Evolutionary conservation across 2,113 vertebrate species (phyloP), one percentile per base, ranked within the genome.

Genomic region (Leucosticte australis): DNA sequence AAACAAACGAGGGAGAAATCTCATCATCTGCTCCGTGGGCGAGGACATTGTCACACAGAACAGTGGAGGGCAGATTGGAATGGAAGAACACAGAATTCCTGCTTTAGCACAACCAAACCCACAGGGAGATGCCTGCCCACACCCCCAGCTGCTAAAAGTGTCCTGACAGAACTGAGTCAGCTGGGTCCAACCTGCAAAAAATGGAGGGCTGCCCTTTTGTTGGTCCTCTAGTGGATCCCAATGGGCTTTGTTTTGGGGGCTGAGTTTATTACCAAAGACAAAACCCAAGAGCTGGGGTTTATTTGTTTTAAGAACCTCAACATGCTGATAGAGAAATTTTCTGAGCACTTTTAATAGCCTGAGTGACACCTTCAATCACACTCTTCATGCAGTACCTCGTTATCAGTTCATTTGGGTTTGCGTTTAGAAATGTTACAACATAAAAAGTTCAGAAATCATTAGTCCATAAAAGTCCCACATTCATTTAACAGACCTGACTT

Each of bases 171-270:
- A 27, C 13, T 7, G 31, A 22, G 22, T 11, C 49, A 63, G 8
- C 26, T 2, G 28, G n/a, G 56, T 53, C 19, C 22, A 1, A n/a
- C n/a, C 35, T 46, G 49, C 35, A 80, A 18, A n/a, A 30, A 67
- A 13, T 5, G 12, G 10, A 18, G 15, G 33, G 19, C 30, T 81
- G 64, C 55, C 39, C 70, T 31, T 44, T 8, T 46, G 7, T 27
- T 89, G 80, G 69, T 87, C 71, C 75, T 31, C 44, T 1, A 55
- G 8, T 3, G 15, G 14, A 22, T 46, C 56, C 11, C 15, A 26
- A 0, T 0, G 1, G 6, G 39, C 39, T 93, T 62, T 5, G 0
- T 16, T 75, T 11, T 2, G 57, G n/a, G 44, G 42, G 37, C 4
- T 18, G 22, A 67, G 22, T 53, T 87, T n/a, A 44, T 28, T 30